Conservation (phyloP, 64 coral and sea anemone species). For the Montipora capricornis region DNA sequence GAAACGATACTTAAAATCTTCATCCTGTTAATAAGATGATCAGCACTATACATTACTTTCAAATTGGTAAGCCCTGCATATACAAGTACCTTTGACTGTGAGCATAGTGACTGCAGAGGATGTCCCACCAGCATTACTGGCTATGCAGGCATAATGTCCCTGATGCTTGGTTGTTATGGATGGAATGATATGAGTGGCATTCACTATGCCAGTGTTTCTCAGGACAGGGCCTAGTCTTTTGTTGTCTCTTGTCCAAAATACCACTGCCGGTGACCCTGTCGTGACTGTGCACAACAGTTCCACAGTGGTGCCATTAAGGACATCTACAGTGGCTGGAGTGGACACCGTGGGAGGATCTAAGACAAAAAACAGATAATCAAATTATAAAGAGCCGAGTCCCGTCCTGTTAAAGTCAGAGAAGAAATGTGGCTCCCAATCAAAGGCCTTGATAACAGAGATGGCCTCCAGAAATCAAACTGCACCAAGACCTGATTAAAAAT, state of each 20-base stretch:
- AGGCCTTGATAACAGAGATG: not conserved
- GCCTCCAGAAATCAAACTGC: not conserved
- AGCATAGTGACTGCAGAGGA: constrained; percentile 52
- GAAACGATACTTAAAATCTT: no score
- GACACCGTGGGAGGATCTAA: constrained; percentile 75
- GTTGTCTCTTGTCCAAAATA: constrained; percentile 75
- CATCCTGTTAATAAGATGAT: no score
- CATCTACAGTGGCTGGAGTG: constrained; percentile 29
- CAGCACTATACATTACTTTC: no score
- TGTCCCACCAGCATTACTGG: constrained; percentile 83
- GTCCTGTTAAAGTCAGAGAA: no score
- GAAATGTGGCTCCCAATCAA: no score
- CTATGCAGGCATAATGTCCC: constrained; percentile 78
- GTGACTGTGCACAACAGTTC: constrained; percentile 57
- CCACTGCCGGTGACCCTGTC: constrained; percentile 49
- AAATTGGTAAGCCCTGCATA: no score
- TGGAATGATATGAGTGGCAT: constrained; percentile 73
- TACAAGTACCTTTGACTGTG: constrained; percentile 70
- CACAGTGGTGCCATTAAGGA: constrained; percentile 31
- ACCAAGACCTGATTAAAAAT: not conserved
- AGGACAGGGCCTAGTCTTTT: constrained; percentile 61
- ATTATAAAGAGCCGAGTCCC: no score
- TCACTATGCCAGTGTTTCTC: constrained; percentile 67
- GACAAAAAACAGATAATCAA: not conserved
- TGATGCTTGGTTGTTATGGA: constrained; percentile 24